Evolutionary conservation across 2,888 invertebrate species (phyloP).

Genomic region (Dryobotodes eremita): DNA sequence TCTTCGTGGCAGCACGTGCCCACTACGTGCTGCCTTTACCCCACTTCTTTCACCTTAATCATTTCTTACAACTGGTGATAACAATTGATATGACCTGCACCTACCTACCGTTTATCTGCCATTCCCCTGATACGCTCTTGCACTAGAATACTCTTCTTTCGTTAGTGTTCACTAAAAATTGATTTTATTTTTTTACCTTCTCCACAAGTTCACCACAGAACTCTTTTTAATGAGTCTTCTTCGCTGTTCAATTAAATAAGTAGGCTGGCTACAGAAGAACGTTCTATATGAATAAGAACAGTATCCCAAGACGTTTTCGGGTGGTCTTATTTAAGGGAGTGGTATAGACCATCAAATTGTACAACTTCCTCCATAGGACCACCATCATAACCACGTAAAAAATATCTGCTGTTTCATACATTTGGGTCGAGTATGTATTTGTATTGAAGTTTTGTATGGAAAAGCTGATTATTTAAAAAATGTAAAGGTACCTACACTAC

Average conservation of each 20-base stretch:
- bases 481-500: background rate
- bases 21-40: slow-evolving; percentile 11
- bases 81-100: slow-evolving; percentile 28
- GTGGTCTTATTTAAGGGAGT: too few relatives aligned
- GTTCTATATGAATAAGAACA: background rate
- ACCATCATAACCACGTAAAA: background rate
- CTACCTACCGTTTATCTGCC: slow-evolving; percentile 47
- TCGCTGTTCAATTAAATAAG: background rate
- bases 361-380: too few relatives aligned
- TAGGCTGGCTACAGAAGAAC: background rate
- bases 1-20: background rate
- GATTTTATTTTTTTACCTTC: background rate
- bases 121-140: slow-evolving; percentile 35
- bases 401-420: background rate
- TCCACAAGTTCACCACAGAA: background rate
- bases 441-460: background rate
- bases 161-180: background rate
- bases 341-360: background rate
- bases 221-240: background rate
- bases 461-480: background rate
- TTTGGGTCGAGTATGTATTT: background rate
- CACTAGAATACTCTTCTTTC: slow-evolving; percentile 13
- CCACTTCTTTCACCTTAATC: slow-evolving; percentile 32
- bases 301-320: background rate
- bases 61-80: slow-evolving; percentile 43